phyloP scores from a whole-genome alignment of 1,140 invertebrate genomes.

The Epicauta chinensis region DNA sequence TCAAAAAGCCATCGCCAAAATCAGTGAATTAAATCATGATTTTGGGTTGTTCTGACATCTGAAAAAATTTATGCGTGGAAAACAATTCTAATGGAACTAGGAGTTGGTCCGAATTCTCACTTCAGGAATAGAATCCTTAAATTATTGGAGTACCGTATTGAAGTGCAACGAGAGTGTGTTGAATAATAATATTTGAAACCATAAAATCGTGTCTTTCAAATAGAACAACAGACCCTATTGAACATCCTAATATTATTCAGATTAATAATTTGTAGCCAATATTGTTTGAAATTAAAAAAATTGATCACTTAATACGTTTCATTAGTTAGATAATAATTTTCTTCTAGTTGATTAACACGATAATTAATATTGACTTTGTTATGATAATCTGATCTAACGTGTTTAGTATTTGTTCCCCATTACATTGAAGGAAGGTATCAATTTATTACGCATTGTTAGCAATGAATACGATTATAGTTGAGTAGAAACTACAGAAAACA shows the following conservation, averaged over 20 bases:
- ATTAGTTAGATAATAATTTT: neutral
- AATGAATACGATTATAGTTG: constrained; percentile 9
- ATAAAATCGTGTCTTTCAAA: too few relatives aligned
- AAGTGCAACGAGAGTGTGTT: too few relatives aligned
- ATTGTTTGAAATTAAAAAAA: neutral
- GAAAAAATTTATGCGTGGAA: too few relatives aligned
- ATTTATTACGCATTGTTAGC: constrained; percentile 10
- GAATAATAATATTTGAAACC: too few relatives aligned
- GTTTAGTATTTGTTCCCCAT: constrained; percentile 5
- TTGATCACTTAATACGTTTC: neutral
- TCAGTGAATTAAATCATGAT: too few relatives aligned
- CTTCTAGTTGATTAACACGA: neutral
- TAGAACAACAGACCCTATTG: too few relatives aligned
- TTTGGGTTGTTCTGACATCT: too few relatives aligned
- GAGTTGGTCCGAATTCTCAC: too few relatives aligned
- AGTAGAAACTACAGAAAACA: constrained; percentile 5
- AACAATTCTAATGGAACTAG: too few relatives aligned
- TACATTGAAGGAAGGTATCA: constrained; percentile 1
- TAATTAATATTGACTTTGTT: constrained; percentile 7
- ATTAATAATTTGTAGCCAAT: neutral
- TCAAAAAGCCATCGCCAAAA: too few relatives aligned
- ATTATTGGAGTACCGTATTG: too few relatives aligned
- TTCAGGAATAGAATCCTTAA: too few relatives aligned
- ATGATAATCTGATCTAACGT: constrained; percentile 5
- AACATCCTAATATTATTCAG: neutral